These are phyloP conservation scores for Brachypalpus laphriformis DNA, from an alignment of 2,888 invertebrate species.

Conservation along the genomic window DNA sequence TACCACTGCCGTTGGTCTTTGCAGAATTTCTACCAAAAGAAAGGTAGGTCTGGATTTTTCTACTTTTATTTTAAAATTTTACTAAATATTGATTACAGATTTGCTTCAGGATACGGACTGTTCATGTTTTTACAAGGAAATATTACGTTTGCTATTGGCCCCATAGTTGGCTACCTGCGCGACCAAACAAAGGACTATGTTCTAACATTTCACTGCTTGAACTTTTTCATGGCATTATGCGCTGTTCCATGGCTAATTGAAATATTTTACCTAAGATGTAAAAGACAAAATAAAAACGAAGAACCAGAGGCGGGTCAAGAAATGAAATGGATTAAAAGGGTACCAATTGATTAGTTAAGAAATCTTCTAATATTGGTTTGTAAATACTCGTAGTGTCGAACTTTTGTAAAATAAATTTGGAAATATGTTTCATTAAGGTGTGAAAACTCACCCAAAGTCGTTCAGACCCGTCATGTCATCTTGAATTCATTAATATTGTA, in stretches of 20 bases:
- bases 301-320: background rate
- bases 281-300: conserved; percentile 59
- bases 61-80: background rate
- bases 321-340: conserved; percentile 21
- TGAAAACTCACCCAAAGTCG: too few species aligned
- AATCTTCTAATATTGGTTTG: background rate
- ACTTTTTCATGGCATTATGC: conserved; percentile 87
- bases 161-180: conserved; percentile 87
- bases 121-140: conserved; percentile 89
- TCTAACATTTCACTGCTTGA: conserved; percentile 87
- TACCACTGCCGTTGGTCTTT: conserved; percentile 88
- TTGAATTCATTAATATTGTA: too few species aligned
- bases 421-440: too few species aligned
- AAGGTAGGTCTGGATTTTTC: conserved; percentile 77
- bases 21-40: conserved; percentile 87
- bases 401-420: conserved; percentile 5
- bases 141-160: conserved; percentile 87
- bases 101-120: conserved; percentile 89
- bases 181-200: conserved; percentile 86
- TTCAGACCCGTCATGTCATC: too few species aligned
- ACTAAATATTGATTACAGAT: conserved; percentile 80
- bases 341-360: background rate
- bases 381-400: background rate
- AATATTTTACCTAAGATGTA: conserved; percentile 80
- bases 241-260: conserved; percentile 88